Evolutionary conservation across 2,797 vertebrate species (phyloP).

Genomic region (Galagoides demidoff): DNA sequence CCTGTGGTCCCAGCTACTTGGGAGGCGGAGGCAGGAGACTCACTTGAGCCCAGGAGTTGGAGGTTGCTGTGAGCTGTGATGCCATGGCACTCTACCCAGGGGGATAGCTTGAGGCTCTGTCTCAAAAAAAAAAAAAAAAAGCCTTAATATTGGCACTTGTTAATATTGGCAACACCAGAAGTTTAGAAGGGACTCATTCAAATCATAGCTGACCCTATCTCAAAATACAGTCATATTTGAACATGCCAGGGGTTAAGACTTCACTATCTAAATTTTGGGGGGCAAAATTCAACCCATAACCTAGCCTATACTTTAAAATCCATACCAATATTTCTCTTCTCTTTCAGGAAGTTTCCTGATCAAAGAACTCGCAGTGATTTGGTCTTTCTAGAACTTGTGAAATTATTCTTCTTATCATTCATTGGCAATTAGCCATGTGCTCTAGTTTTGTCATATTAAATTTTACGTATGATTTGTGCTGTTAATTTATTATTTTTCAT

Average conservation of each 20-base stretch:
- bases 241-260: not conserved
- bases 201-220: not conserved
- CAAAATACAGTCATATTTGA: not conserved
- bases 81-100: too few relatives aligned
- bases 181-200: not conserved
- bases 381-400: not conserved
- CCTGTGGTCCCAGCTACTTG: too few relatives aligned
- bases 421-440: not conserved
- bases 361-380: not conserved
- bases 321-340: not conserved
- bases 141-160: not conserved
- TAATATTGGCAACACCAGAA: not conserved
- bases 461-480: not conserved
- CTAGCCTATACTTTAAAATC: slow-evolving; percentile 12
- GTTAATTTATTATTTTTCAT: not conserved
- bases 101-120: too few relatives aligned
- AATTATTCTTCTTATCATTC: not conserved
- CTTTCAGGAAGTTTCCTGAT: not conserved
- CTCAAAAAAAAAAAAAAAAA: not conserved
- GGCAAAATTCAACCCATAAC: not conserved
- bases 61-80: too few relatives aligned
- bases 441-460: not conserved
- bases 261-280: not conserved
- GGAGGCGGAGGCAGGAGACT: too few relatives aligned
- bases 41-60: too few relatives aligned